Conservation (phyloP, 2,888 invertebrate species). For the Thecophora atra region DNA sequence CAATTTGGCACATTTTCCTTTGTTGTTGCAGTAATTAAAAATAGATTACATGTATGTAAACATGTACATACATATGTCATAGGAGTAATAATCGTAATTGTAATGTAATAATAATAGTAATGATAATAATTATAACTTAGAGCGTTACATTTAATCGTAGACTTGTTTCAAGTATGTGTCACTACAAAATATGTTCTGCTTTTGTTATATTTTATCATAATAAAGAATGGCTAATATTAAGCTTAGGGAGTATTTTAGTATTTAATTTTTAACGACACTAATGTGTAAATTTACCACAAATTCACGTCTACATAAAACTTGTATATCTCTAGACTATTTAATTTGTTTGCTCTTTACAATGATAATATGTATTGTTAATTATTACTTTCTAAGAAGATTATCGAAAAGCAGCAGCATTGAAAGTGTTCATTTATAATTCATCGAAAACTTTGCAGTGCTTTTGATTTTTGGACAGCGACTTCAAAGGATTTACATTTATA, state of each 20-base stretch:
- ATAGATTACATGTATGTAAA: slow-evolving; percentile 42
- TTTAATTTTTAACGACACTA: slow-evolving; percentile 36
- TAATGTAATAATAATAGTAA: slow-evolving; percentile 15
- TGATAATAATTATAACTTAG: slow-evolving; percentile 31
- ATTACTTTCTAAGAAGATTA: too few relatives aligned
- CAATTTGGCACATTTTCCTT: slow-evolving; percentile 65
- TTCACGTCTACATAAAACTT: slow-evolving; percentile 31
- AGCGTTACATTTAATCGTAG: slow-evolving; percentile 36
- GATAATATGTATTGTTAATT: not conserved
- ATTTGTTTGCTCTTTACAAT: slow-evolving; percentile 11
- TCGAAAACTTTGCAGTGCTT: not conserved
- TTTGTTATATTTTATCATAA: slow-evolving; percentile 42
- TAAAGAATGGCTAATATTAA: slow-evolving; percentile 44
- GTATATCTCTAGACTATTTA: slow-evolving; percentile 13
- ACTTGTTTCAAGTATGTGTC: slow-evolving; percentile 20
- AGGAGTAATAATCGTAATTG: slow-evolving; percentile 36
- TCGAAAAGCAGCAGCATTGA: slow-evolving; percentile 28
- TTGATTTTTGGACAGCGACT: not conserved
- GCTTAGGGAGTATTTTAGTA: slow-evolving; percentile 42
- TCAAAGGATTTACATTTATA: too few relatives aligned
- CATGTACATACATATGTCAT: slow-evolving; percentile 22
- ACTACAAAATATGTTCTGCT: slow-evolving; percentile 43
- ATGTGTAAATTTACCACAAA: slow-evolving; percentile 34
- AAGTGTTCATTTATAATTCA: slow-evolving; percentile 6
- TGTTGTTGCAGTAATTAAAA: slow-evolving; percentile 41